Conservation (phyloP, 2,113 vertebrate species). For the Typhlomys cinereus region DNA sequence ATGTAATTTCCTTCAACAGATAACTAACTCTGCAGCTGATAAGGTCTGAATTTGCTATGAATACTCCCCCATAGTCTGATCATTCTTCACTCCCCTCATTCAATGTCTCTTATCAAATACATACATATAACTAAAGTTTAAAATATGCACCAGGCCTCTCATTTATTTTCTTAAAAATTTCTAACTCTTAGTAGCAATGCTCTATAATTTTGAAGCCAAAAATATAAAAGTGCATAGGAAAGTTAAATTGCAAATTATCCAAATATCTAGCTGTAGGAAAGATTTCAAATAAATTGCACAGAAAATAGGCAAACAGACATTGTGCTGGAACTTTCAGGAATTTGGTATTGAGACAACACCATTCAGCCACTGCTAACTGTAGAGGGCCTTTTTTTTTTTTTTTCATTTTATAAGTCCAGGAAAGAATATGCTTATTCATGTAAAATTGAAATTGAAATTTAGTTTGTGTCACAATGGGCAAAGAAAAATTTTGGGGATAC, state of each 20-base stretch:
- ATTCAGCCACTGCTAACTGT: background rate
- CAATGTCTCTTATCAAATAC: slow-evolving; percentile 49
- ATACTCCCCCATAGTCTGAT: slow-evolving; percentile 59
- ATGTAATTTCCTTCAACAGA: slow-evolving; percentile 82
- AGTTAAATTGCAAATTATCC: background rate
- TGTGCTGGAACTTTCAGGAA: background rate
- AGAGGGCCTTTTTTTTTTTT: background rate
- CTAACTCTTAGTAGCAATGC: slow-evolving; percentile 15
- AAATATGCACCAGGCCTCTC: slow-evolving; percentile 15
- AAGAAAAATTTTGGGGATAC: slow-evolving; percentile 5
- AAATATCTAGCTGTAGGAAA: background rate
- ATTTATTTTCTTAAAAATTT: slow-evolving; percentile 3
- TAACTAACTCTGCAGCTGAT: slow-evolving; percentile 75
- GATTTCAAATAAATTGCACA: slow-evolving; percentile 17
- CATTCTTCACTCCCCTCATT: slow-evolving; percentile 66
- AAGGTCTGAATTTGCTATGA: slow-evolving; percentile 64
- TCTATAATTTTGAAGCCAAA: background rate
- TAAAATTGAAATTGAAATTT: background rate
- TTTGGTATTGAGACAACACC: background rate
- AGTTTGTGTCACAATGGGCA: slow-evolving; percentile 19
- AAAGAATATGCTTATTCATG: background rate
- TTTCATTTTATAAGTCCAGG: slow-evolving; percentile 15
- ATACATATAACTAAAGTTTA: slow-evolving; percentile 49
- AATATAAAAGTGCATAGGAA: slow-evolving; percentile 36
- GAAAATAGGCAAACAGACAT: background rate